phyloP scores from a whole-genome alignment of 1,140 invertebrate genomes.

The Campoletis sonorensis region DNA sequence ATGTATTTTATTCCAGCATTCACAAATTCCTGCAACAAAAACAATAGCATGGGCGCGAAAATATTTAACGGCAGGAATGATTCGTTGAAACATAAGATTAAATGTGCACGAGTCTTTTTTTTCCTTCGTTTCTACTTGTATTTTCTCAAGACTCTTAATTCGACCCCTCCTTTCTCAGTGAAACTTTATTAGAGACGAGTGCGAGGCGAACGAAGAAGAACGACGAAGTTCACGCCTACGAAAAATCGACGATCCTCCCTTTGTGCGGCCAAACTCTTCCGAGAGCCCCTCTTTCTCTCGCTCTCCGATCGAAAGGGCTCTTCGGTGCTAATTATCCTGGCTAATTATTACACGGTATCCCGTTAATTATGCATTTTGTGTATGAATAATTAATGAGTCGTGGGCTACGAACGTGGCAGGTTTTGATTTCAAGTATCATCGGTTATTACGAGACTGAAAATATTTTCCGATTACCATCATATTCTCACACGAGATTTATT shows the following conservation, averaged over 20 bases:
- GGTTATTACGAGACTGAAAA: neutral
- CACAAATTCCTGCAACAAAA: conserved; percentile 70
- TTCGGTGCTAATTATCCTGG: conserved; percentile 55
- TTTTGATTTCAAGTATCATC: conserved; percentile 27
- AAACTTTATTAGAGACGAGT: neutral
- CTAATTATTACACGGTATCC: conserved; percentile 57
- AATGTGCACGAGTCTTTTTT: neutral
- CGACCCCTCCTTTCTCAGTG: conserved; percentile 1
- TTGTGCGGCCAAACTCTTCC: neutral
- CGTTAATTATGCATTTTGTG: conserved; percentile 57
- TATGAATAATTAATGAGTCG: conserved; percentile 53
- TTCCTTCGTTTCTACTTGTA: neutral
- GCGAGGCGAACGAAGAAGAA: conserved; percentile 31
- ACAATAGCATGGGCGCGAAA: conserved; percentile 23
- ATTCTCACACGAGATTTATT: neutral
- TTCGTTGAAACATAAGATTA: conserved; percentile 14
- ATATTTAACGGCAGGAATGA: neutral
- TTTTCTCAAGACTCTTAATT: neutral
- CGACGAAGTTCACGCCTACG: conserved; percentile 40
- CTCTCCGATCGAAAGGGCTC: neutral
- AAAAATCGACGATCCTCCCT: conserved; percentile 44
- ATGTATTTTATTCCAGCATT: conserved; percentile 72
- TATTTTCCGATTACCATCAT: neutral
- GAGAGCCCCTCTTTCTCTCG: conserved; percentile 15
- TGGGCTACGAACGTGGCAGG: conserved; percentile 9